These are phyloP conservation scores for Lasioglossum calceatum DNA, from an alignment of 2,888 invertebrate genomes.

Conservation along the genomic window DNA sequence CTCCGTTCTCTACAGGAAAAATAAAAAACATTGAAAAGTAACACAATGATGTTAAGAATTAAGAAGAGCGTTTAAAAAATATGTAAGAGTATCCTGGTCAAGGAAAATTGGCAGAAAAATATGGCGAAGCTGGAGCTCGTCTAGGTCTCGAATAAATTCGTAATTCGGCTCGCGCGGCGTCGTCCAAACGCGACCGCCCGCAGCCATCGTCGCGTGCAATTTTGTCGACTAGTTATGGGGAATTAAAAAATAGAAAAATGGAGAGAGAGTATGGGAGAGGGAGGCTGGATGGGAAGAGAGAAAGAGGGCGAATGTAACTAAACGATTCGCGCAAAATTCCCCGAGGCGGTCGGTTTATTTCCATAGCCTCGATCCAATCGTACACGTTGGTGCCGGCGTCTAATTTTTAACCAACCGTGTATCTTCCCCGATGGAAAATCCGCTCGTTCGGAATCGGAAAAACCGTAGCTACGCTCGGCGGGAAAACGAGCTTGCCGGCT, in stretches of 20 bases:
- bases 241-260: conserved; percentile 1
- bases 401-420: conserved; percentile 46
- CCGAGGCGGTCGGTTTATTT: conserved; percentile 52
- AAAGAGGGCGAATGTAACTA: conserved; percentile 51
- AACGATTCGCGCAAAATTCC: conserved; percentile 59
- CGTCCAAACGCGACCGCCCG: conserved; percentile 35
- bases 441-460: conserved; percentile 18
- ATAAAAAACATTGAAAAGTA: not conserved
- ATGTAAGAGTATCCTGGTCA: not conserved
- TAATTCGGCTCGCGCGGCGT: conserved; percentile 50
- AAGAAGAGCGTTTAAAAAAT: not conserved
- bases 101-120: not conserved
- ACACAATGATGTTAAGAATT: not conserved
- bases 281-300: conserved; percentile 8
- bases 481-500: not conserved
- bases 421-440: conserved; percentile 5
- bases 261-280: conserved; percentile 20
- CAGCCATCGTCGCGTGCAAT: conserved; percentile 41
- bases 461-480: not conserved
- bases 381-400: conserved; percentile 20
- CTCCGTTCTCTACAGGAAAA: not conserved
- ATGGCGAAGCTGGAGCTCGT: not conserved
- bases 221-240: conserved; percentile 51
- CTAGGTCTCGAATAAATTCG: conserved; percentile 47
- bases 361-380: conserved; percentile 39